These are phyloP conservation scores for Temnothorax curvispinosus DNA, from an alignment of 1,140 invertebrate species.

Conservation along the genomic window DNA sequence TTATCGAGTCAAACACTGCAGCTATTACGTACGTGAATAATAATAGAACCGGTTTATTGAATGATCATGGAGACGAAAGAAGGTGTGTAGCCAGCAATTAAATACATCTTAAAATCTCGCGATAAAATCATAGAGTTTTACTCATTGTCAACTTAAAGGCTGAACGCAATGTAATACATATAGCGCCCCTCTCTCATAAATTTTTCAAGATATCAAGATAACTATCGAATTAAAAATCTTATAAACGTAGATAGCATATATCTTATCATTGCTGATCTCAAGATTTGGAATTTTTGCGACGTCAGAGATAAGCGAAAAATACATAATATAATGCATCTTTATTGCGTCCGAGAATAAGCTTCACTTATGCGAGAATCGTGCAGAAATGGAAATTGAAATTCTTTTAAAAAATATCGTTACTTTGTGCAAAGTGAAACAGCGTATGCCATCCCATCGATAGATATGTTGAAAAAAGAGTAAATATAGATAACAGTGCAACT, in stretches of 20 bases:
- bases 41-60: conserved; percentile 64
- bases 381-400: not conserved
- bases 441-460: no score
- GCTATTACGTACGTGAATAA: conserved; percentile 6
- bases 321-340: not conserved
- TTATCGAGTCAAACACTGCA: not conserved
- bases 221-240: not conserved
- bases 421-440: not conserved
- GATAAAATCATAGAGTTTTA: not conserved
- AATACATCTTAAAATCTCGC: conserved; percentile 59
- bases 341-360: not conserved
- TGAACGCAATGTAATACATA: no score
- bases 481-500: not conserved
- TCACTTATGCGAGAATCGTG: not conserved
- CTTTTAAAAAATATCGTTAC: not conserved
- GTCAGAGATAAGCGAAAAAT: not conserved
- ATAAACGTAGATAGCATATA: not conserved
- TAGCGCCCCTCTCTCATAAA: not conserved
- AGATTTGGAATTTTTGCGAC: conserved; percentile 7
- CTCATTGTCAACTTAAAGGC: not conserved
- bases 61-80: conserved; percentile 8
- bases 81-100: conserved; percentile 42
- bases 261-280: conserved; percentile 23
- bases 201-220: not conserved
- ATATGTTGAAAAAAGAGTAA: not conserved